These are phyloP conservation scores for Trichonephila clavata DNA, from an alignment of 1,140 invertebrate species.

Conservation along the genomic window DNA sequence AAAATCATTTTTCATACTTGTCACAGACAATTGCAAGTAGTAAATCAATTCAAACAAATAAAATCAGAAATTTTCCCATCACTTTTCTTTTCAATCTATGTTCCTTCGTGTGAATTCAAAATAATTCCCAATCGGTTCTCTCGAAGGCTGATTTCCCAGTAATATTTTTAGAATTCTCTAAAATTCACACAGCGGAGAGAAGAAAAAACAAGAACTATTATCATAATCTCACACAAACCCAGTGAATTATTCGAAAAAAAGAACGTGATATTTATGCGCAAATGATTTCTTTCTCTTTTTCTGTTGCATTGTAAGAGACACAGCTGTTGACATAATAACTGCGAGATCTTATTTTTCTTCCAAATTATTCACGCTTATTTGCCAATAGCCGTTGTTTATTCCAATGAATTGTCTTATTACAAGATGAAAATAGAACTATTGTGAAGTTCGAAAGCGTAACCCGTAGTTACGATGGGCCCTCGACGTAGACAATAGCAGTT, in stretches of 20 bases:
- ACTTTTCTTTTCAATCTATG: background rate
- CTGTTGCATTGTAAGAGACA: background rate
- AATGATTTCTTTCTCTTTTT: background rate
- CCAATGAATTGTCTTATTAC: background rate
- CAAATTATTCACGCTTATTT: constrained; percentile 45
- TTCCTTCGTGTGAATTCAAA: too few species aligned
- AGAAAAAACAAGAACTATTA: background rate
- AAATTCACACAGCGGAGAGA: background rate
- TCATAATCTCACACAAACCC: background rate
- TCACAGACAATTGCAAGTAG: background rate
- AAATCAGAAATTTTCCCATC: background rate
- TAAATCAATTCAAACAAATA: background rate
- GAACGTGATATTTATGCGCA: background rate
- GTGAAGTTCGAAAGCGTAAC: background rate
- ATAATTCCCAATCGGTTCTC: too few species aligned
- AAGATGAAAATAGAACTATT: constrained; percentile 28
- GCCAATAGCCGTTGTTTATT: constrained; percentile 53
- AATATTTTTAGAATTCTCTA: background rate
- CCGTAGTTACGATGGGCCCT: background rate
- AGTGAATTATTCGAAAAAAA: background rate
- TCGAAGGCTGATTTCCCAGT: background rate
- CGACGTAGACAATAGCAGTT: background rate
- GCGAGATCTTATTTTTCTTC: constrained; percentile 12
- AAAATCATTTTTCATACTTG: too few species aligned
- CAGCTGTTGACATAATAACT: background rate